phyloP scores from a whole-genome alignment of 35 echinoderm and acorn worm species.

The Lytechinus variegatus region DNA sequence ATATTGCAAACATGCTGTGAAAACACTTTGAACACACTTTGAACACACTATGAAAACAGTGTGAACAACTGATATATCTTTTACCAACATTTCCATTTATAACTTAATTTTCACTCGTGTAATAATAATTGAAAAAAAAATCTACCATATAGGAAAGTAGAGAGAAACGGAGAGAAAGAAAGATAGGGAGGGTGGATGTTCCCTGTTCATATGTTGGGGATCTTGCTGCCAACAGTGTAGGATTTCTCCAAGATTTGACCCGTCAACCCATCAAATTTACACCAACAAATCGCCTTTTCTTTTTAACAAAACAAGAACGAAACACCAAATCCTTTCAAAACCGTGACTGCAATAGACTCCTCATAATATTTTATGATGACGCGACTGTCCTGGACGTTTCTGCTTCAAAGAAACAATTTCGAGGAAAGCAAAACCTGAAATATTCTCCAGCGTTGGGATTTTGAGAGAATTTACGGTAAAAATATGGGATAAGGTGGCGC shows the following conservation, averaged over 20 bases:
- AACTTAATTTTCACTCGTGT: too few species aligned
- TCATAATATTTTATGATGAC: constrained; percentile 41
- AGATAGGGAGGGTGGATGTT: not conserved
- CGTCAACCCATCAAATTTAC: not conserved
- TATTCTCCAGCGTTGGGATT: not conserved
- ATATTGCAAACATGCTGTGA: too few species aligned
- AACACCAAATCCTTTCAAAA: not conserved
- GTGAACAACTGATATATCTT: too few species aligned
- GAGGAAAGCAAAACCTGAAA: not conserved
- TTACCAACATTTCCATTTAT: too few species aligned
- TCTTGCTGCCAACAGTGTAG: not conserved
- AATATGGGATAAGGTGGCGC: not conserved
- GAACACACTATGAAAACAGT: too few species aligned
- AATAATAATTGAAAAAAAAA: too few species aligned
- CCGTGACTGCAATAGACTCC: not conserved
- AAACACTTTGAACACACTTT: too few species aligned
- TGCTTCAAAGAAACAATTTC: not conserved
- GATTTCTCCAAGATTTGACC: not conserved
- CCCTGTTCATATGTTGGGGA: not conserved
- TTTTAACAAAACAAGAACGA: not conserved
- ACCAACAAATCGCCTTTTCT: not conserved
- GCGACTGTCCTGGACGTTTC: not conserved
- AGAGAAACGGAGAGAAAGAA: not conserved
- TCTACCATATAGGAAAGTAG: not conserved
- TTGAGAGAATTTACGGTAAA: constrained; percentile 23